Conservation (phyloP, 2,888 invertebrate species). For the Metacarcinus magister region DNA sequence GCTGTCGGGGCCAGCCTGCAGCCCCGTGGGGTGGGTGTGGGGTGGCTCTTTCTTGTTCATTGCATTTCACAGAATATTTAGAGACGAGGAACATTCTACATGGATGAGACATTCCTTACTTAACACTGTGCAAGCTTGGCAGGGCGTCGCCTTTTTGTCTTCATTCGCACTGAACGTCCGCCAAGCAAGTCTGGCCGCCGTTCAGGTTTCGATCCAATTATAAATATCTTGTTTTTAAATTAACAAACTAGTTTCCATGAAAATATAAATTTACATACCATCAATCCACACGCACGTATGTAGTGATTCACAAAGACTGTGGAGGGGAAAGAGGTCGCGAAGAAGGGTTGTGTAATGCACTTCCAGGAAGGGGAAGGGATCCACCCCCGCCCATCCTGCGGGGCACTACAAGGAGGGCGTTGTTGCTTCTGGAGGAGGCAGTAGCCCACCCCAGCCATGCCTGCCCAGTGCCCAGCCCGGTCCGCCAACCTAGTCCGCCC, state of each 20-base stretch:
- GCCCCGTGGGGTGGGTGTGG: not conserved
- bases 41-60: not conserved
- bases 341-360: slow-evolving; percentile 49
- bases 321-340: not conserved
- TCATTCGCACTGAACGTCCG: not conserved
- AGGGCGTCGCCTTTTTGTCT: not conserved
- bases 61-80: not conserved
- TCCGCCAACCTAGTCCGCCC: not conserved
- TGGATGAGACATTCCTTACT: not conserved
- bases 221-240: not conserved
- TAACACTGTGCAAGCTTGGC: not conserved
- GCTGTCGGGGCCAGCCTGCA: not conserved
- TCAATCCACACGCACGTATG: not conserved
- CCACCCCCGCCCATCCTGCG: slow-evolving; percentile 51
- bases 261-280: not conserved
- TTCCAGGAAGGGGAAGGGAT: slow-evolving; percentile 46
- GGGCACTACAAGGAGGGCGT: slow-evolving; percentile 53
- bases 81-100: not conserved
- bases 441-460: not conserved
- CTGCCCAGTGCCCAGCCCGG: not conserved
- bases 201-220: slow-evolving; percentile 18
- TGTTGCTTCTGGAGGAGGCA: slow-evolving; percentile 49
- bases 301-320: not conserved
- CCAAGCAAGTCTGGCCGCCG: slow-evolving; percentile 3
- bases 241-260: not conserved